phyloP scores from a whole-genome alignment of 2,888 invertebrate species.

The Rotaria macrura region DNA sequence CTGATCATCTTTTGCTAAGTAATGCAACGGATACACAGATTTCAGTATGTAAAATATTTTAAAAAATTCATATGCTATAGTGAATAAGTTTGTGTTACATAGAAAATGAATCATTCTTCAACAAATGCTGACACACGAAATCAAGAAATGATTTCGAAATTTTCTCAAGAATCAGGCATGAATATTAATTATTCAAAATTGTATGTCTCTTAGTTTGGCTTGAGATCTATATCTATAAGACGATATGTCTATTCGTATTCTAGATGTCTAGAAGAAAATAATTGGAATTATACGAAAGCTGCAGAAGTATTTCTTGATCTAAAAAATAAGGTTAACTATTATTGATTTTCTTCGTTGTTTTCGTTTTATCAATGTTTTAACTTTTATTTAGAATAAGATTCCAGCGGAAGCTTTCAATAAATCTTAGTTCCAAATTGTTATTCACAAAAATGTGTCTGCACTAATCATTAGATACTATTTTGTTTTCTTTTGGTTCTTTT shows the following conservation, averaged over 20 bases:
- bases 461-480: not conserved
- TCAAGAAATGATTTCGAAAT: not conserved
- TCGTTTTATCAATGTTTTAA: not conserved
- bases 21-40: not conserved
- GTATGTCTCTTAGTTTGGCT: not conserved
- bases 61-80: not conserved
- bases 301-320: not conserved
- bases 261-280: conserved; percentile 13
- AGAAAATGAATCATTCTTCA: not conserved
- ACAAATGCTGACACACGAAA: not conserved
- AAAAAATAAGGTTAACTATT: not conserved
- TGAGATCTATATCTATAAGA: no score
- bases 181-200: not conserved
- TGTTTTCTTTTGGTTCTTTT: not conserved
- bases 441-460: not conserved
- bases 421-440: not conserved
- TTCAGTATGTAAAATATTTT: not conserved
- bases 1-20: not conserved
- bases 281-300: not conserved
- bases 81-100: not conserved
- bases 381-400: not conserved
- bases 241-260: not conserved
- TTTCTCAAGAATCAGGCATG: conserved; percentile 10
- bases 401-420: not conserved
- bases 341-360: not conserved